These are phyloP conservation scores for Chromobotia macracanthus DNA, from an alignment of 2,797 vertebrate genomes.

Conservation along the genomic window DNA sequence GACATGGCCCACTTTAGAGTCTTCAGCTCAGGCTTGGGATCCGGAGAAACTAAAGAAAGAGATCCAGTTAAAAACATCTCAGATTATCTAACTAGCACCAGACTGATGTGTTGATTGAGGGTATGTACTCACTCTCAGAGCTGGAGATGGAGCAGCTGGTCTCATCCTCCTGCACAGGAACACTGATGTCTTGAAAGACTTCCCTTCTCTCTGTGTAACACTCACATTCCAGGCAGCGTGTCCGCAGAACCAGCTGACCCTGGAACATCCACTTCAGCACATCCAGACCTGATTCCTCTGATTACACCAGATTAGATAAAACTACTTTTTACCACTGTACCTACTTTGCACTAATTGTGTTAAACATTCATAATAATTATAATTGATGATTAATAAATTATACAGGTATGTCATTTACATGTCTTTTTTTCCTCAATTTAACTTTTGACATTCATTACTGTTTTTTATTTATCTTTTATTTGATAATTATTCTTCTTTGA, in stretches of 20 bases:
- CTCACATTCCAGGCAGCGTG: constrained; percentile 95
- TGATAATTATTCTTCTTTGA: too few relatives aligned
- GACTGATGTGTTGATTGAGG: too few relatives aligned
- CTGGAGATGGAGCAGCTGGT: constrained; percentile 80
- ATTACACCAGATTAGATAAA: constrained; percentile 22
- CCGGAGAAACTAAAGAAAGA: constrained; percentile 87
- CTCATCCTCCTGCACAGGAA: constrained; percentile 93
- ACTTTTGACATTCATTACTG: too few relatives aligned
- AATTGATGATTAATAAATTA: too few relatives aligned
- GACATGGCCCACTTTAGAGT: constrained; percentile 93
- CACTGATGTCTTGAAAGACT: constrained; percentile 97
- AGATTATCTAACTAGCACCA: background rate
- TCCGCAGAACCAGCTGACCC: constrained; percentile 91
- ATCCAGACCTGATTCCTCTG: constrained; percentile 78
- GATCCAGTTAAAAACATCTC: background rate
- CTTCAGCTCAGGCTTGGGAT: constrained; percentile 92
- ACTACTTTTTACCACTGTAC: background rate
- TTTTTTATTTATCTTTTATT: too few relatives aligned
- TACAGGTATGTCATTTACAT: too few relatives aligned
- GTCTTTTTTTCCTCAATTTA: too few relatives aligned
- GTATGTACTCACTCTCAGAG: constrained; percentile 80
- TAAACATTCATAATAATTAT: too few relatives aligned
- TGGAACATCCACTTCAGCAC: constrained; percentile 94
- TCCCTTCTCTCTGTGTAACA: constrained; percentile 93
- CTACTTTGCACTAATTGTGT: too few relatives aligned